Evolutionary conservation across 2,888 invertebrate genomes (phyloP), one percentile per base, ranked within the genome.

Genomic region (Portevinia maculata): DNA sequence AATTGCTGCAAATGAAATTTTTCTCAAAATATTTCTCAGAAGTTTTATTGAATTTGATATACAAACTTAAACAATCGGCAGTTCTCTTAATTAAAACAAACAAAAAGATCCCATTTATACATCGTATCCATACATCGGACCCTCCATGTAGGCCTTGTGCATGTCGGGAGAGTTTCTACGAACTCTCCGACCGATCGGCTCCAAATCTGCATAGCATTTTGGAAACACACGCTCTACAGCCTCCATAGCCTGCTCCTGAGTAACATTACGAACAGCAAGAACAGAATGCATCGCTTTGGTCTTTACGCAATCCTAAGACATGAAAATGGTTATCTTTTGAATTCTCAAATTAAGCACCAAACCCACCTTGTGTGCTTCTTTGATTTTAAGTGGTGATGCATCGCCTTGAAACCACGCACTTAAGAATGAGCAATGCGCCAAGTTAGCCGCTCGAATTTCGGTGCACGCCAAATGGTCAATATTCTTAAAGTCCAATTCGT

Each of bases 381-480:
- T 95, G 32, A 97, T 91, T 86, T 94, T 94, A 21, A 94, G 93
- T 62, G 93, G 92, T 0, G 95, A 94, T 0, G 95, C 95, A 88
- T 95, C 94, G 0, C 89, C 89, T 87, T 95, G 94, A 0, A 93
- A 90, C 92, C 95, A 93, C 0, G 98, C 96, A 86, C 96, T 95
- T 24, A 95, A 84, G 87, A 96, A 97, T 21, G 97, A 96, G 88
- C 99, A 99, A 90, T 98, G 98, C 0, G 97, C 95, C 41, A 99
- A 92, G 90, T 98, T 98, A 0, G 98, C 98, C 1, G 98, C 99
- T 85, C 98, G 91, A 81, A 99, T 96, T 92, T 99, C 99, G 0
- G 98, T 97, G 88, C 99, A 99, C 0, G 98, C 98, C 71, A 99
- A 90, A 89, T 99, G 99, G 85, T 98, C 95, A 84, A 97, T 92